These are phyloP conservation scores for Tetraodon nigroviridis DNA, from an alignment of 2,113 vertebrate species.

Conservation along the genomic window DNA sequence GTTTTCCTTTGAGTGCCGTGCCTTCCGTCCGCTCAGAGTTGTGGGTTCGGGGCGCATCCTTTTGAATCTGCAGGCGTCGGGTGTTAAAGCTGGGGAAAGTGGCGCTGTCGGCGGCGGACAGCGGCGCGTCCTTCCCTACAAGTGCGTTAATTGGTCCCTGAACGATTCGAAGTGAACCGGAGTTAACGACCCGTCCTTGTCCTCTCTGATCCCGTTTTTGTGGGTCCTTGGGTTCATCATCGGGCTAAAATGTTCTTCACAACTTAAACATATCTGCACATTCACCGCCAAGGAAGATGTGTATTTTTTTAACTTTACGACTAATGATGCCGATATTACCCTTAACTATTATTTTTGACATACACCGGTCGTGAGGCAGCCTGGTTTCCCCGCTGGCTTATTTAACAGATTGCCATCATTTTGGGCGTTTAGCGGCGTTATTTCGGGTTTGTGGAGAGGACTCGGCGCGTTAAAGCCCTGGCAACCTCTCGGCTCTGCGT, in stretches of 20 bases:
- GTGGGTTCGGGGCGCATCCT: not conserved
- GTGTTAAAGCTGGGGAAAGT: constrained; percentile 27
- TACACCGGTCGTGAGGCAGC: no score
- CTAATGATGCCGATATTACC: no score
- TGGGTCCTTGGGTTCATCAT: constrained; percentile 3
- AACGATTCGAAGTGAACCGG: constrained; percentile 24
- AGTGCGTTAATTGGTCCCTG: constrained; percentile 31
- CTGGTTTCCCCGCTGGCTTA: no score
- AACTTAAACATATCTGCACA: constrained; percentile 24
- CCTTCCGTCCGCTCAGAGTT: constrained; percentile 18
- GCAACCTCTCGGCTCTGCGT: no score
- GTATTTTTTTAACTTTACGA: no score
- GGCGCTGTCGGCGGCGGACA: constrained; percentile 11
- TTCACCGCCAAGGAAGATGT: no score
- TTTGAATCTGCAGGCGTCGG: not conserved
- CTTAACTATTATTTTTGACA: no score
- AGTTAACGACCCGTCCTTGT: not conserved
- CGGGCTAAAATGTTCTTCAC: constrained; percentile 2
- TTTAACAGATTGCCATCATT: no score
- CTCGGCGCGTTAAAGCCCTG: no score
- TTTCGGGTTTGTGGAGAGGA: no score
- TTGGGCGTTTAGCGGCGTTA: no score
- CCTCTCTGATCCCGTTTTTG: not conserved
- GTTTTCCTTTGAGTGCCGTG: constrained; percentile 3
- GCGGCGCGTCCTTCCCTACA: not conserved